These are phyloP conservation scores for Lepidocyrtoides sp. DNA, from an alignment of 2,888 invertebrate genomes.

Conservation along the genomic window DNA sequence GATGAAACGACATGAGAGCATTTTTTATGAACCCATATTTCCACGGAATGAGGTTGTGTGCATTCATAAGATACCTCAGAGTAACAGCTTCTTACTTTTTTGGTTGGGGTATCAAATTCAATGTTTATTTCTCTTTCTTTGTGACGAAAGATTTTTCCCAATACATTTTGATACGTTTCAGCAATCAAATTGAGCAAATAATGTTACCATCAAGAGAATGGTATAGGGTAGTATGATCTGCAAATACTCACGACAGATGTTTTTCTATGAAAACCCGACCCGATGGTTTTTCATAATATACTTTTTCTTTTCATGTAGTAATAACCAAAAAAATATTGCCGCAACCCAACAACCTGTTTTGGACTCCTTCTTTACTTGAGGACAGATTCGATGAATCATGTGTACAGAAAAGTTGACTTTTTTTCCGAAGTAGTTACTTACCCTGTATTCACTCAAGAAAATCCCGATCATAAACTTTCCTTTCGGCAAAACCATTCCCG, in stretches of 20 bases:
- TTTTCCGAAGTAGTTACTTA: not conserved
- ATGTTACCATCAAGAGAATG: not conserved
- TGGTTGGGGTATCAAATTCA: not conserved
- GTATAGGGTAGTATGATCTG: not conserved
- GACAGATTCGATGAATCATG: constrained; percentile 38
- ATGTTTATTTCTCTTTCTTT: not conserved
- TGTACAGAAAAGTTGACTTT: not conserved
- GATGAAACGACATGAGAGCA: not conserved
- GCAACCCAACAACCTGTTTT: constrained; percentile 73
- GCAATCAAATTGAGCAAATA: constrained; percentile 38
- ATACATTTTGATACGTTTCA: constrained; percentile 40
- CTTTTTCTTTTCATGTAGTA: not conserved
- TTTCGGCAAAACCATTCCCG: constrained; percentile 38
- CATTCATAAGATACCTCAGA: constrained; percentile 12
- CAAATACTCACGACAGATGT: not conserved
- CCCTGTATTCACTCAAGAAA: constrained; percentile 15
- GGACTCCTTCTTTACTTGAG: constrained; percentile 39
- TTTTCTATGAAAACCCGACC: not conserved
- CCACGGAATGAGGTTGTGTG: not conserved
- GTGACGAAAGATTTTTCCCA: constrained; percentile 7
- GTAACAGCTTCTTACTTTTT: not conserved
- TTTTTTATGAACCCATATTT: constrained; percentile 2
- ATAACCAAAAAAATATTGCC: not conserved
- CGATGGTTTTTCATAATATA: no score
- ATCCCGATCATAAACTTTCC: constrained; percentile 40